phyloP scores from a whole-genome alignment of 1,140 invertebrate genomes.

The Sitobion miscanthi region DNA sequence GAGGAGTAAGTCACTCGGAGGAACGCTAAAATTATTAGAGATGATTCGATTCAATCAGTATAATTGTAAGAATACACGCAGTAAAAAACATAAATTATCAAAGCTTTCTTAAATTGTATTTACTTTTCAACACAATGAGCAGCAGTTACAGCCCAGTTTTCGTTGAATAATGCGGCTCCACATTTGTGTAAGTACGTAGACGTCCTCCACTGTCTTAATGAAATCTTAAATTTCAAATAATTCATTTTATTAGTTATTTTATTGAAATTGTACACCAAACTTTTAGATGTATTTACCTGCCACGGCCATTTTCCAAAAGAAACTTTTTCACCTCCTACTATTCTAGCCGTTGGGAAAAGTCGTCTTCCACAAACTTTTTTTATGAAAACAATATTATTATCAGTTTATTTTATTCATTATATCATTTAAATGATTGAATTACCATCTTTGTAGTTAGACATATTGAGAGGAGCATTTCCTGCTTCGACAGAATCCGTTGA shows the following conservation, averaged over 20 bases:
- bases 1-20: slow-evolving; percentile 86
- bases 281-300: slow-evolving; percentile 67
- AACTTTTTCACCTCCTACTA: slow-evolving; percentile 83
- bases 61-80: background rate
- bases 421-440: background rate
- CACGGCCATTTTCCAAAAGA: slow-evolving; percentile 90
- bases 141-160: slow-evolving; percentile 96
- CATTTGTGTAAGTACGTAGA: slow-evolving; percentile 92
- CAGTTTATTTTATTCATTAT: background rate
- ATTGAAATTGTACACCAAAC: background rate
- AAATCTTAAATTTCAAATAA: slow-evolving; percentile 70
- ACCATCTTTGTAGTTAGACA: slow-evolving; percentile 75
- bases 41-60: background rate
- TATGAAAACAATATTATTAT: slow-evolving; percentile 66
- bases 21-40: slow-evolving; percentile 69
- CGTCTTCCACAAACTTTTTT: slow-evolving; percentile 72
- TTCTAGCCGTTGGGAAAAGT: slow-evolving; percentile 80
- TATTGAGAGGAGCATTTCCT: slow-evolving; percentile 65
- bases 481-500: slow-evolving; percentile 58
- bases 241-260: background rate
- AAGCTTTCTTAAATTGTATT: slow-evolving; percentile 62
- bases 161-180: slow-evolving; percentile 90
- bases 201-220: slow-evolving; percentile 86
- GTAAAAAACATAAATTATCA: background rate
- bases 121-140: slow-evolving; percentile 96